phyloP scores from a whole-genome alignment of 2,113 vertebrate species.

The Myotis davidii region DNA sequence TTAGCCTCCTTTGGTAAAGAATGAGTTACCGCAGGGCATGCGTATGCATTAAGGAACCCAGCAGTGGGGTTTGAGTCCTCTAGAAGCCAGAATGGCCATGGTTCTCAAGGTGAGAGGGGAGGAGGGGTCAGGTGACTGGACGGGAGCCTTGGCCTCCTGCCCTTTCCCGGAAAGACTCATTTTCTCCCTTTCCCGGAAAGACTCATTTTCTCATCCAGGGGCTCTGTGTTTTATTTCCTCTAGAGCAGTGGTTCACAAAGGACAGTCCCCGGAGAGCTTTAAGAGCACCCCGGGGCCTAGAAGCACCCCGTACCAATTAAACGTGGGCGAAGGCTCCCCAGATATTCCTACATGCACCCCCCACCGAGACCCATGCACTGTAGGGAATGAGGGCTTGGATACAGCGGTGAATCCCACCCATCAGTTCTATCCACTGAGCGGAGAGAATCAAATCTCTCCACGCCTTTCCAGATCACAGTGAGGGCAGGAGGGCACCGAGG shows the following conservation, averaged over 20 bases:
- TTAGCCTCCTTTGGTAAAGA: slow-evolving; percentile 3
- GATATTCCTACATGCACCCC: background rate
- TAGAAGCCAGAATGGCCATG: background rate
- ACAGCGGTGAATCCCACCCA: no score
- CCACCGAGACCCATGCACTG: no score
- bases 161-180: background rate
- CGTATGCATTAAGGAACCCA: background rate
- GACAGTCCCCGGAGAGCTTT: background rate
- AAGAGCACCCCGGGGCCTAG: background rate
- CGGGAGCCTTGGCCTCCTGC: background rate
- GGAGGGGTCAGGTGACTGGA: background rate
- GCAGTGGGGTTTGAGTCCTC: background rate
- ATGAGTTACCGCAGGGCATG: background rate
- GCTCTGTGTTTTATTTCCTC: background rate
- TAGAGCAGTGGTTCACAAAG: background rate
- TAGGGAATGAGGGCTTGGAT: background rate
- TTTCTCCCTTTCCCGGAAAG: background rate
- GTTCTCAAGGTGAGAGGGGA: background rate
- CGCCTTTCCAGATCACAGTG: background rate
- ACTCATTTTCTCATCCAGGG: background rate
- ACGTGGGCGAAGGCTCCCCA: background rate
- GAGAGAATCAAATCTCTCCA: no score
- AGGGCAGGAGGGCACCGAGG: background rate
- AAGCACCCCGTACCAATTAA: background rate
- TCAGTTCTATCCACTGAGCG: background rate